These are phyloP conservation scores for Polymixis lichenea DNA, from an alignment of 2,888 invertebrate genomes.

Conservation along the genomic window DNA sequence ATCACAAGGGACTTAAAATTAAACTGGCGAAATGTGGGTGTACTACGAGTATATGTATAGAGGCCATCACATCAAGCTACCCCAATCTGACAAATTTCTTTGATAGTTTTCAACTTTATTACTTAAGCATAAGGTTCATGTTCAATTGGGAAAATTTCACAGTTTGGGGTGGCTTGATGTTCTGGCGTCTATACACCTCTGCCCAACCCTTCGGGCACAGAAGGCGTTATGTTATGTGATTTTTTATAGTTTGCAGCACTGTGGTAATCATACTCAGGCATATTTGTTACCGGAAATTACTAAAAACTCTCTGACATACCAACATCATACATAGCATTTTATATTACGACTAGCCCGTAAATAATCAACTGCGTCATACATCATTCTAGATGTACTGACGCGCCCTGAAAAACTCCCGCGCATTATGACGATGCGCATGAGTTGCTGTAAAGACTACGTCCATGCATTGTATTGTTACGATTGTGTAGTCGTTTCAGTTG, in stretches of 20 bases:
- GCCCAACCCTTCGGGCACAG: too few species aligned
- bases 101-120: too few species aligned
- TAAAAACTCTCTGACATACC: background rate
- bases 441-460: constrained; percentile 8
- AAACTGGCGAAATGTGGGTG: too few species aligned
- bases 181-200: background rate
- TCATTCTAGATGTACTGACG: constrained; percentile 29
- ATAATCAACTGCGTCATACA: constrained; percentile 22
- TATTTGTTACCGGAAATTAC: background rate
- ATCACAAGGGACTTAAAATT: too few species aligned
- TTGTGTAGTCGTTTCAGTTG: constrained; percentile 1
- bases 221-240: too few species aligned
- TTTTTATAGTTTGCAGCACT: background rate
- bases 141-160: too few species aligned
- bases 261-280: background rate
- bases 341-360: background rate
- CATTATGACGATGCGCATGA: constrained; percentile 48
- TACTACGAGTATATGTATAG: too few species aligned
- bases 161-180: too few species aligned
- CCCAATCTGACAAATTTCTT: too few species aligned
- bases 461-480: constrained; percentile 23
- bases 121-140: too few species aligned
- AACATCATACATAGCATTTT: background rate
- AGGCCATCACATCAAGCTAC: too few species aligned
- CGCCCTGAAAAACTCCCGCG: constrained; percentile 45